These are phyloP conservation scores for Tuberolachnus salignus DNA, from an alignment of 2,888 invertebrate genomes.

Conservation along the genomic window DNA sequence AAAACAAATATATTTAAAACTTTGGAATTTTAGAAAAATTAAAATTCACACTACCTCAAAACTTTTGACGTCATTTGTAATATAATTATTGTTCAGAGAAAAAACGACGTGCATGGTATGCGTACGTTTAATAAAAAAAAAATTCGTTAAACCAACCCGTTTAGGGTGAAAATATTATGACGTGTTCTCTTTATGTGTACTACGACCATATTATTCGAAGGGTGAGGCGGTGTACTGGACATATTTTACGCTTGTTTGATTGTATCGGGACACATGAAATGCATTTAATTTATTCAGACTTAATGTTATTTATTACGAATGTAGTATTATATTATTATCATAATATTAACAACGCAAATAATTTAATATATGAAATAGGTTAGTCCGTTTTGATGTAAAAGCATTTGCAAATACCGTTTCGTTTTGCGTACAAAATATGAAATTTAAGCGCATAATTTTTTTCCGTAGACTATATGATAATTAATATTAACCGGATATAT, in stretches of 20 bases:
- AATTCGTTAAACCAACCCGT: conserved; percentile 17
- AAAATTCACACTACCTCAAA: conserved; percentile 1
- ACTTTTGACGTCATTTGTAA: not conserved
- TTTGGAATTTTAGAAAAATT: not conserved
- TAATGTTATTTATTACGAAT: conserved; percentile 6
- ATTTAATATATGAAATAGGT: too few species aligned
- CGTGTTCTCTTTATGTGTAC: conserved; percentile 17
- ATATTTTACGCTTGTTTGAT: not conserved
- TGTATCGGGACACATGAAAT: not conserved
- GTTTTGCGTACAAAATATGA: too few species aligned
- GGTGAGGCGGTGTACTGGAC: not conserved
- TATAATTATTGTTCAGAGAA: not conserved
- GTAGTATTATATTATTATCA: conserved; percentile 1
- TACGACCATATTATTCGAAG: not conserved
- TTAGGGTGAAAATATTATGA: conserved; percentile 8
- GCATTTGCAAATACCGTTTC: too few species aligned
- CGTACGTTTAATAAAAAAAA: conserved; percentile 14
- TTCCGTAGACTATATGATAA: too few species aligned
- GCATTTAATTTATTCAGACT: conserved; percentile 14
- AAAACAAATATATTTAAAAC: too few species aligned
- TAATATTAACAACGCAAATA: too few species aligned
- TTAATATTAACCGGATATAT: too few species aligned
- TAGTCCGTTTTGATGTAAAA: too few species aligned
- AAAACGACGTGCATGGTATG: not conserved
- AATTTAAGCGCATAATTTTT: too few species aligned